Conservation (phyloP, 2,888 invertebrate genomes). For the Cheilosia pagana region DNA sequence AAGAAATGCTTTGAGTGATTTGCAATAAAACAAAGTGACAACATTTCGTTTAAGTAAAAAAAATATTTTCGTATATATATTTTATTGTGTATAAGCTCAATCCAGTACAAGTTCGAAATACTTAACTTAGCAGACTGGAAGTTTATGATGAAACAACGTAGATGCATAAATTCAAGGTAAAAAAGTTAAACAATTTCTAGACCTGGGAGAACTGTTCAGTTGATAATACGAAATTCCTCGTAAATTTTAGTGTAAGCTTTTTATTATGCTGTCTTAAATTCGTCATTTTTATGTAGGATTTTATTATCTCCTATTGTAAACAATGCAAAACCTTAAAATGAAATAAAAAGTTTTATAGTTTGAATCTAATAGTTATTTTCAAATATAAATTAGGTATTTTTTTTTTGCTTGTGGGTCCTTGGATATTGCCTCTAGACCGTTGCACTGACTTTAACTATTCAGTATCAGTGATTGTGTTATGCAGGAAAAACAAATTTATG, state of each 20-base stretch:
- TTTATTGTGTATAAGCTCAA: slow-evolving; percentile 4
- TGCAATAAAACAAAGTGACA: slow-evolving; percentile 36
- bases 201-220: slow-evolving; percentile 9
- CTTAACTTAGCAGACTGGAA: slow-evolving; percentile 39
- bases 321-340: no score
- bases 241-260: slow-evolving; percentile 16
- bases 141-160: slow-evolving; percentile 52
- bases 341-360: no score
- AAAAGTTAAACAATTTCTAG: slow-evolving; percentile 37
- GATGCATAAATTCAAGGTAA: slow-evolving; percentile 49
- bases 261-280: not conserved
- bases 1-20: slow-evolving; percentile 25
- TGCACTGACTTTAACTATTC: no score
- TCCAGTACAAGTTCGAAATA: slow-evolving; percentile 25
- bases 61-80: slow-evolving; percentile 11
- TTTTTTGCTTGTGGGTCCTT: no score
- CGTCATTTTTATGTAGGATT: not conserved
- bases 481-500: no score
- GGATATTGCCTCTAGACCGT: no score
- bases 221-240: slow-evolving; percentile 14
- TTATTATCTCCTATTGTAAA: no score
- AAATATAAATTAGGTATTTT: no score
- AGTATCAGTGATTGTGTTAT: no score
- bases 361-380: no score
- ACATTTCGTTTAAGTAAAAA: slow-evolving; percentile 10